Base-by-base conservation (phyloP, 2,888 invertebrate genomes). In the Tupiocoris notatus region DNA sequence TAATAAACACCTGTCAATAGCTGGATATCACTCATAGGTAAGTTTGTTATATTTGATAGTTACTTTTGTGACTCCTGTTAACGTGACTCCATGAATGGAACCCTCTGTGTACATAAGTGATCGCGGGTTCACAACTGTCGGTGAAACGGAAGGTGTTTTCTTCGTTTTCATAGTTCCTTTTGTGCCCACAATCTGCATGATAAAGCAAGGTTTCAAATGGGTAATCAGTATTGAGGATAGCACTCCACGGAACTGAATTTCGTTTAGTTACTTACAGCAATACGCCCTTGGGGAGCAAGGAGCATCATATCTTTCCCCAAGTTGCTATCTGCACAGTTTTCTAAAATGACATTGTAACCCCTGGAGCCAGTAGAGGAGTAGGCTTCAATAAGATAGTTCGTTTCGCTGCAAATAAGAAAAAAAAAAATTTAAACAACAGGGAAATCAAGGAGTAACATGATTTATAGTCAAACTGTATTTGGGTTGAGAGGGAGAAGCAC, bases 241-340 rank as follows among this genome's bases (percentile, higher is more conserved):
- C 7, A 54, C 12, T 54, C 54, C 54, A 54, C 7, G 54, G 57
- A n/a, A n/a, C n/a, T n/a, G n/a, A n/a, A n/a, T n/a, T n/a, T n/a
- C 7, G 57, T 57, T 57, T 6, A 39, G 39, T 16, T 0, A 81
- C 83, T 83, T 82, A 86, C 86, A 79, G 85, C 83, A 63, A 87
- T 83, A 59, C 85, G 81, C 9, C 86, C 87, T 74, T 81, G 78
- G 17, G 81, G 79, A 9, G 82, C 83, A 17, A 86, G 80, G 17
- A 87, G 80, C 24, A 82, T 81, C 39, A 87, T 81, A 81, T 88
- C 88, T 3, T 82, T 83, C 25, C 84, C 84, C 59, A 88, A 82
- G 80, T 88, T 88, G 1, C 85, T 84, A 81, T 88, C 87, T 7
- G 88, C 86, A 77, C 87, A 82, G 86, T 88, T 88, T 82, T 88